phyloP scores from a whole-genome alignment of 1,140 invertebrate species.

The Aleiodes sp. region DNA sequence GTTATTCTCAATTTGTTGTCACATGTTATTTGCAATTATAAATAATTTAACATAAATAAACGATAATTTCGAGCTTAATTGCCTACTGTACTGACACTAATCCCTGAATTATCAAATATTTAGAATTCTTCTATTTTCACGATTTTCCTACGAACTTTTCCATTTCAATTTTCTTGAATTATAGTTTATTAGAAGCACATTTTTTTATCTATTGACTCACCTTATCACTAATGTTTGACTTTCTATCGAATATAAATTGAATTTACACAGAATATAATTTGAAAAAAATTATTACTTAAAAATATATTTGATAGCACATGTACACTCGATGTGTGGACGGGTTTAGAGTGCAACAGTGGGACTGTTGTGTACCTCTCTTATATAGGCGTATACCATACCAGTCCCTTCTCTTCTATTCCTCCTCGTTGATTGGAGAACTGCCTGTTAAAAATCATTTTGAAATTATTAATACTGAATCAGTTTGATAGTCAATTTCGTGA shows the following conservation, averaged over 20 bases:
- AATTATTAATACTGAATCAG: too few relatives aligned
- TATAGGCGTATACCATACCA: conserved; percentile 40
- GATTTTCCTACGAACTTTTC: background rate
- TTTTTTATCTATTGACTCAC: conserved; percentile 19
- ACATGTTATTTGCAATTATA: background rate
- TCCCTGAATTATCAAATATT: background rate
- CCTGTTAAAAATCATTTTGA: too few relatives aligned
- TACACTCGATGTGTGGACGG: background rate
- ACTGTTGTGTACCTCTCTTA: conserved; percentile 45
- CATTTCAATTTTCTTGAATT: background rate
- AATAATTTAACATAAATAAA: background rate
- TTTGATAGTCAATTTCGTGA: too few relatives aligned
- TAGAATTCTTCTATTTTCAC: background rate
- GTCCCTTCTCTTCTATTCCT: conserved; percentile 39
- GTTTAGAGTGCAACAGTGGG: conserved; percentile 41
- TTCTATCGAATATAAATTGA: background rate
- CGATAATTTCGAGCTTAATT: background rate
- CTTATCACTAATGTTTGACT: conserved; percentile 9
- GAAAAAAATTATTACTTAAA: background rate
- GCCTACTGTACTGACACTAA: background rate
- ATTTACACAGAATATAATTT: background rate
- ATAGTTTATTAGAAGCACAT: background rate
- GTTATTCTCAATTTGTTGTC: background rate
- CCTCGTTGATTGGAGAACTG: background rate
- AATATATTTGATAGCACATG: background rate